Evolutionary conservation across 2,888 invertebrate species (phyloP).

Genomic region (Hirtodrosophila duncani): DNA sequence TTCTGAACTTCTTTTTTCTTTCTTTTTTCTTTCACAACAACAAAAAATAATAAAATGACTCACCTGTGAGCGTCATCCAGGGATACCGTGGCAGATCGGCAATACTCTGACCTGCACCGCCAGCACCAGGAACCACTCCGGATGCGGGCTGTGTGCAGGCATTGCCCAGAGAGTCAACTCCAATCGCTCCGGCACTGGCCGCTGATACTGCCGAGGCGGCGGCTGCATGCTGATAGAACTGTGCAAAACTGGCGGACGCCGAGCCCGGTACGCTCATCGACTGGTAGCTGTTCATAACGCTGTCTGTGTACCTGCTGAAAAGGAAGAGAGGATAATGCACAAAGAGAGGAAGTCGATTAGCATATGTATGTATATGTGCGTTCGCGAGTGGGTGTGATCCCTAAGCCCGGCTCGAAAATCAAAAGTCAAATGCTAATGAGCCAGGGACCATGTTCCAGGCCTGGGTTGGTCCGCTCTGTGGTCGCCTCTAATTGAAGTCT

Average conservation of each 20-base stretch:
- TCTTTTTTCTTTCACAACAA: not conserved
- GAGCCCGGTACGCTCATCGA: conserved; percentile 79
- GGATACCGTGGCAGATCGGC: conserved; percentile 96
- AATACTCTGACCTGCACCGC: conserved; percentile 88
- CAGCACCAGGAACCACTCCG: conserved; percentile 80
- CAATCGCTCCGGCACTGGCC: conserved; percentile 86
- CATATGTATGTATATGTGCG: conserved; percentile 17
- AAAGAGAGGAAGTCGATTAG: conserved; percentile 31
- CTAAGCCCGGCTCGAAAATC: conserved; percentile 11
- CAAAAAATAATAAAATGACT: too few species aligned
- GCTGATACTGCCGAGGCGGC: conserved; percentile 84
- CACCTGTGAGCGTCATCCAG: conserved; percentile 98
- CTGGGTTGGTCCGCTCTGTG: conserved; percentile 30
- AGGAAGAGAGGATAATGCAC: conserved; percentile 13
- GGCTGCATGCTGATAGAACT: conserved; percentile 92
- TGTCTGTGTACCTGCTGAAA: conserved; percentile 78
- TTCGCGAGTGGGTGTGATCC: not conserved
- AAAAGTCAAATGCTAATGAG: conserved; percentile 58
- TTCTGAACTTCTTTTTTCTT: too few species aligned
- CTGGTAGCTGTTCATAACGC: conserved; percentile 79
- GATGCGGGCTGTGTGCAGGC: conserved; percentile 87
- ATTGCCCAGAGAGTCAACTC: conserved; percentile 88
- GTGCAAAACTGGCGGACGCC: conserved; percentile 81
- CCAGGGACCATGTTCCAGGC: conserved; percentile 19
- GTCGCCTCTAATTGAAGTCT: conserved; percentile 56